Evolutionary conservation across 2,888 invertebrate species (phyloP).

Genomic region (Cyclophora albipunctata): DNA sequence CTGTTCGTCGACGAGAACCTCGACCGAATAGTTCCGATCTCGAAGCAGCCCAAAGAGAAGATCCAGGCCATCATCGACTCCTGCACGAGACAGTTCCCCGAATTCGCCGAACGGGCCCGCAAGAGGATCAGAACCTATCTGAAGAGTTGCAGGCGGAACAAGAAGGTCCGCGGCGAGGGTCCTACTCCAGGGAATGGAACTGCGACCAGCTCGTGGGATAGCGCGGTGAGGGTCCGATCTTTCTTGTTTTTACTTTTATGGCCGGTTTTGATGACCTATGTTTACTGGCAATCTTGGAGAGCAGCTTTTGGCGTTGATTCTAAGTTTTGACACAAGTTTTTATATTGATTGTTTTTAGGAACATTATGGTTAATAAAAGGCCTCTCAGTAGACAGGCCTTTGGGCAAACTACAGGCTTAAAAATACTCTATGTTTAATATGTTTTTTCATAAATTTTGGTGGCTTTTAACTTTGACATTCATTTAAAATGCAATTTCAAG

Average conservation of each 20-base stretch:
- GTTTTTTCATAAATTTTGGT: too few relatives aligned
- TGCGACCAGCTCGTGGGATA: constrained; percentile 85
- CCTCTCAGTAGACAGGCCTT: too few relatives aligned
- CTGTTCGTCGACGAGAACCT: constrained; percentile 97
- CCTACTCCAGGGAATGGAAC: constrained; percentile 57
- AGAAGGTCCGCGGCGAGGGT: constrained; percentile 89
- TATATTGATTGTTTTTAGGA: too few relatives aligned
- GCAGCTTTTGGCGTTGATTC: too few relatives aligned
- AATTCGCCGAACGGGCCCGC: constrained; percentile 95
- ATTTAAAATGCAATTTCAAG: too few relatives aligned
- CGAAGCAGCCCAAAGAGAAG: constrained; percentile 98
- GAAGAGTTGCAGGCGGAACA: constrained; percentile 95
- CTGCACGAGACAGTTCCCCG: constrained; percentile 96
- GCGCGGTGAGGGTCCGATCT: constrained; percentile 82
- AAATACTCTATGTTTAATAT: too few relatives aligned
- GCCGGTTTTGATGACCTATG: not conserved
- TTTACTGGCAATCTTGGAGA: not conserved
- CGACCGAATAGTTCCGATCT: constrained; percentile 96
- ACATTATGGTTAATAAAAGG: too few relatives aligned
- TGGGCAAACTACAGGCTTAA: too few relatives aligned
- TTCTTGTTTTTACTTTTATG: constrained; percentile 24
- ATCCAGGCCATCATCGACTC: constrained; percentile 98
- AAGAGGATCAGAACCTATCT: constrained; percentile 96
- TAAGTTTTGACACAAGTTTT: too few relatives aligned
- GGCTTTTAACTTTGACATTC: too few relatives aligned